Evolutionary conservation across 2,797 vertebrate genomes (phyloP).

Genomic region (Melanotaenia nigrans): DNA sequence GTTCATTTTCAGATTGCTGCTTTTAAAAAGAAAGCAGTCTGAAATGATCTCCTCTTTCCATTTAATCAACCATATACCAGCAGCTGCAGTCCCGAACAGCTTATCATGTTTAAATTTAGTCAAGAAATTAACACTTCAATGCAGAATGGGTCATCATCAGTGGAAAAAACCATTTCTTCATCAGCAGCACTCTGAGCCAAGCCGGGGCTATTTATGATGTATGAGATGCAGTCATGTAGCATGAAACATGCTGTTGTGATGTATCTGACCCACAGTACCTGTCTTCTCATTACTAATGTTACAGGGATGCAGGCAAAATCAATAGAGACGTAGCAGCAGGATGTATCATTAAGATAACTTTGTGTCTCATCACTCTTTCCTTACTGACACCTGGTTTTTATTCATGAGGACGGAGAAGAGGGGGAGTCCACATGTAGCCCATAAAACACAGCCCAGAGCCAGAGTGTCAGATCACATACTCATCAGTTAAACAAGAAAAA

Average conservation of each 20-base stretch:
- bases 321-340: conserved; percentile 45
- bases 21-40: background rate
- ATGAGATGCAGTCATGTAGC: conserved; percentile 16
- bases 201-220: conserved; percentile 19
- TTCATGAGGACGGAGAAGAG: conserved; percentile 33
- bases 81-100: background rate
- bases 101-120: conserved; percentile 2
- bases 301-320: conserved; percentile 62
- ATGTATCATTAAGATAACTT: conserved; percentile 63
- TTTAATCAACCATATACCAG: conserved; percentile 2
- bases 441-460: conserved; percentile 28
- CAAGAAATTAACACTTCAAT: background rate
- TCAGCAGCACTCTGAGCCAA: conserved; percentile 2
- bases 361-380: conserved; percentile 31
- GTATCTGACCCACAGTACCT: conserved; percentile 41
- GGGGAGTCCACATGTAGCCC: conserved; percentile 19
- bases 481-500: conserved; percentile 31
- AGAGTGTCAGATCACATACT: conserved; percentile 46
- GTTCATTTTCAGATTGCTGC: background rate
- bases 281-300: conserved; percentile 59
- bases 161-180: background rate
- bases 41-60: conserved; percentile 6
- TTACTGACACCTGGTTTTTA: conserved; percentile 46
- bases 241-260: conserved; percentile 22
- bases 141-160: conserved; percentile 2